Conservation (phyloP, 2,797 vertebrate genomes). For the Catharus ustulatus region DNA sequence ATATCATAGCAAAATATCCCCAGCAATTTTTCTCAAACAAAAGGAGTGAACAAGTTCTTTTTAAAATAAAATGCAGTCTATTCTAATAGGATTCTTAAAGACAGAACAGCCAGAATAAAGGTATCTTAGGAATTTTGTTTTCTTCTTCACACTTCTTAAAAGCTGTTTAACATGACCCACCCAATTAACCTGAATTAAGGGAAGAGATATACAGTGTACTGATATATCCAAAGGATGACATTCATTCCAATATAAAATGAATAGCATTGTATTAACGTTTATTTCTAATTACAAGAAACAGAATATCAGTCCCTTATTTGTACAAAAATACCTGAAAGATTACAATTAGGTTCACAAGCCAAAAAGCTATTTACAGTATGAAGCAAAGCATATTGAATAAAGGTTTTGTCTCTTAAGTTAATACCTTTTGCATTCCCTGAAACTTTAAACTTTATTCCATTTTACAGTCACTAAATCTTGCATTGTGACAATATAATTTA, state of each 20-base stretch:
- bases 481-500: constrained; percentile 80
- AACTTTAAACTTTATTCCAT: constrained; percentile 78
- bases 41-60: background rate
- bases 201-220: background rate
- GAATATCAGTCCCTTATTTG: constrained; percentile 97
- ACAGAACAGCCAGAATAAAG: background rate
- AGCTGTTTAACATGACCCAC: background rate
- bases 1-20: background rate
- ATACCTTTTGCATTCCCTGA: constrained; percentile 90
- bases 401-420: constrained; percentile 84
- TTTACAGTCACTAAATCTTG: constrained; percentile 81
- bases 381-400: constrained; percentile 90
- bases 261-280: constrained; percentile 94
- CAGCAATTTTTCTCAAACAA: background rate
- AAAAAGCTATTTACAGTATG: constrained; percentile 91
- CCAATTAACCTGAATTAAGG: background rate
- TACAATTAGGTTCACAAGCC: constrained; percentile 93
- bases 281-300: constrained; percentile 99
- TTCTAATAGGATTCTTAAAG: background rate
- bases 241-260: constrained; percentile 71
- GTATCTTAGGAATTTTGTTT: background rate
- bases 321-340: constrained; percentile 99
- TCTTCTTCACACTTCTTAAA: background rate
- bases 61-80: background rate
- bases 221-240: constrained; percentile 29